Conservation (phyloP, 2,888 invertebrate species). For the Drosophila fungiperda region DNA sequence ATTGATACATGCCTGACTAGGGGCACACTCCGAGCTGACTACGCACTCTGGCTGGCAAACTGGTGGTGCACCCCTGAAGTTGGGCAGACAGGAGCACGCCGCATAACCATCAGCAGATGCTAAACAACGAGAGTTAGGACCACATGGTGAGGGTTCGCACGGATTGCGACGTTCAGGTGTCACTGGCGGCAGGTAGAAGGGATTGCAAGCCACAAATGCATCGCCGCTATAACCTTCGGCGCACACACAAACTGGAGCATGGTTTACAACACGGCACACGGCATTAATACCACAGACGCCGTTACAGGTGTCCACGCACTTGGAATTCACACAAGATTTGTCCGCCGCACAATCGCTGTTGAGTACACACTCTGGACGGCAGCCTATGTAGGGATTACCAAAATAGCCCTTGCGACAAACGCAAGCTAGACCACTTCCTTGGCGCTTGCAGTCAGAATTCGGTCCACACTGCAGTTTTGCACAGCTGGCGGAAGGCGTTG, state of each 20-base stretch:
- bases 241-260: conserved; percentile 92
- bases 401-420: conserved; percentile 90
- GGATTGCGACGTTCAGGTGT: conserved; percentile 86
- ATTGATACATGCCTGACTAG: conserved; percentile 92
- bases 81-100: conserved; percentile 92
- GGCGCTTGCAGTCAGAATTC: conserved; percentile 89
- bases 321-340: conserved; percentile 91
- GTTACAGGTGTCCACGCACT: conserved; percentile 91
- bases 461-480: conserved; percentile 90
- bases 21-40: conserved; percentile 92
- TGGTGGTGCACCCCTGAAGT: conserved; percentile 92
- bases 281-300: conserved; percentile 92
- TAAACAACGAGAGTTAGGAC: conserved; percentile 91
- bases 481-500: conserved; percentile 86
- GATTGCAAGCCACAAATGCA: conserved; percentile 90
- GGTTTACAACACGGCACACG: conserved; percentile 90
- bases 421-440: conserved; percentile 89
- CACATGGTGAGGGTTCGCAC: conserved; percentile 93
- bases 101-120: conserved; percentile 90
- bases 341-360: conserved; percentile 91
- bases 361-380: conserved; percentile 92
- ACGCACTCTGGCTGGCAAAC: conserved; percentile 94
- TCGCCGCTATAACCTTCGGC: conserved; percentile 90
- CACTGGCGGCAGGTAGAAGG: conserved; percentile 84
- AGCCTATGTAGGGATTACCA: conserved; percentile 92